Evolutionary conservation across 2,797 vertebrate species (phyloP).

Genomic region (Tiaroga cobitis): DNA sequence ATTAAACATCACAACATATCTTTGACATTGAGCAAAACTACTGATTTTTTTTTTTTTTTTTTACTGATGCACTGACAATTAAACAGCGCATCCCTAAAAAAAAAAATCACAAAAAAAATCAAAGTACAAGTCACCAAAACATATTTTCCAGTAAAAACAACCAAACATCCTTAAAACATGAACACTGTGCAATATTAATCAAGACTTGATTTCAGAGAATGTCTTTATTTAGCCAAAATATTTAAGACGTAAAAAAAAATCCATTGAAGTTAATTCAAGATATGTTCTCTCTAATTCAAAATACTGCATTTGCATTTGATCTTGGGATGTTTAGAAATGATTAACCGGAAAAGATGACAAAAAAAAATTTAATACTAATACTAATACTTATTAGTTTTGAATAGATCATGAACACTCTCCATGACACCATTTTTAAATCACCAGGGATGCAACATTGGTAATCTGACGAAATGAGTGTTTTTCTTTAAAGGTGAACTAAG

Average conservation of each 20-base stretch:
- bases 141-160: no score
- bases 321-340: background rate
- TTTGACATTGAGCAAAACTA: background rate
- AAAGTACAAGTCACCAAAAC: no score
- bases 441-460: background rate
- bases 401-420: background rate
- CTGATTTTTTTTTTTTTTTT: background rate
- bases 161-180: no score
- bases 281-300: background rate
- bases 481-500: no score
- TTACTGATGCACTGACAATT: background rate
- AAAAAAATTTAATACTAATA: no score
- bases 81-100: background rate
- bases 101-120: no score
- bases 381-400: background rate
- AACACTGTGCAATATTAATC: no score
- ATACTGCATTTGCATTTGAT: background rate
- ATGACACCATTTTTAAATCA: background rate
- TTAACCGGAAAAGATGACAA: background rate
- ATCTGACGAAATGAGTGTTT: no score
- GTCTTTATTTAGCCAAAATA: no score
- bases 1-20: no score
- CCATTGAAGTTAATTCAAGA: background rate
- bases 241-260: no score
- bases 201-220: no score